Percentiles rank a stretch among this genome's conserved stretches.
phyloP scores from a whole-genome alignment of 2,888 invertebrate species.

The Anoplius nigerrimus region DNA sequence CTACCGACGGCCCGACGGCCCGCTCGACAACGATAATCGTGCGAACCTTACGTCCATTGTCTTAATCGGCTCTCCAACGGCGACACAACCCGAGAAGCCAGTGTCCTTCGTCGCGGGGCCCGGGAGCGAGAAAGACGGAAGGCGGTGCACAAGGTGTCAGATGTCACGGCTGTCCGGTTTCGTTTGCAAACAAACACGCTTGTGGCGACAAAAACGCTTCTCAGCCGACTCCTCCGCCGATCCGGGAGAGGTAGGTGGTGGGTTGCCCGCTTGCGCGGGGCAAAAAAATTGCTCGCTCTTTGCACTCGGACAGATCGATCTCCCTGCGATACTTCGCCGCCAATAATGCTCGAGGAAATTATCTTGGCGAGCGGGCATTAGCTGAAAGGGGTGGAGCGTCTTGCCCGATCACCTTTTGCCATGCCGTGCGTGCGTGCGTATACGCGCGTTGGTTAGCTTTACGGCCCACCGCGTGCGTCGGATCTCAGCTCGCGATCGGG shows the following conservation, averaged over 20 bases:
- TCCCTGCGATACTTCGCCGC: too few species aligned
- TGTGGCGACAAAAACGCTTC: conserved; percentile 50
- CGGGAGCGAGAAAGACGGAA: conserved; percentile 37
- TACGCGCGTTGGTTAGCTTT: too few species aligned
- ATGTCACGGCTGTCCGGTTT: conserved; percentile 71
- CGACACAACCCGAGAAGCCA: conserved; percentile 29
- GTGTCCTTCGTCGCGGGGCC: conserved; percentile 24
- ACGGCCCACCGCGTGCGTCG: too few species aligned
- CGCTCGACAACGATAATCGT: conserved; percentile 45
- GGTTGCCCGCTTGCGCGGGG: not conserved
- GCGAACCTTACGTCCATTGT: conserved; percentile 59
- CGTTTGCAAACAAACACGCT: conserved; percentile 61
- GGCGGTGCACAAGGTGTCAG: conserved; percentile 66
- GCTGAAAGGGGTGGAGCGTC: too few species aligned
- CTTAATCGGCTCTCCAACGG: conserved; percentile 46
- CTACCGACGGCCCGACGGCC: too few species aligned
- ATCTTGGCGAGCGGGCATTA: too few species aligned
- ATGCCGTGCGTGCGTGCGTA: too few species aligned
- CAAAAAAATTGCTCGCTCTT: too few species aligned
- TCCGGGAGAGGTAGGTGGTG: conserved; percentile 2
- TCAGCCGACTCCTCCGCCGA: conserved; percentile 4
- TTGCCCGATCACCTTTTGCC: too few species aligned
- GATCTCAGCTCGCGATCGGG: too few species aligned
- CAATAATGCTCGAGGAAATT: too few species aligned
- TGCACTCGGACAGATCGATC: too few species aligned